Conservation (phyloP, 2,888 invertebrate genomes). For the Folsomia manolachei region DNA sequence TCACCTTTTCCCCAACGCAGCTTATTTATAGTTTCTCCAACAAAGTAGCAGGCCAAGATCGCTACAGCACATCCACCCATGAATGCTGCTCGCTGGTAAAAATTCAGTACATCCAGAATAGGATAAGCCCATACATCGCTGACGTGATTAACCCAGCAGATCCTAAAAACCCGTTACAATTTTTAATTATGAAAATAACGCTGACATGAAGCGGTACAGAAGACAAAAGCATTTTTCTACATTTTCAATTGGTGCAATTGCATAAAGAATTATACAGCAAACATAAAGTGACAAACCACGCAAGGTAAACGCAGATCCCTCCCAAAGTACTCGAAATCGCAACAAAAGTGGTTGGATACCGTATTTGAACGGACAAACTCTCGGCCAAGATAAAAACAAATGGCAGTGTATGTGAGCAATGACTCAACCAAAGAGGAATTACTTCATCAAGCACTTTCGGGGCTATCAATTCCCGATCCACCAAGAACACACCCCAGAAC, state of each 20-base stretch:
- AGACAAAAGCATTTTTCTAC: constrained; percentile 7
- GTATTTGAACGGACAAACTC: constrained; percentile 31
- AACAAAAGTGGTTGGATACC: constrained; percentile 32
- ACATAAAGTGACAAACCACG: constrained; percentile 35
- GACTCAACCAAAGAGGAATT: constrained; percentile 89
- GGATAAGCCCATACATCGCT: constrained; percentile 91
- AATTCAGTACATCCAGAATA: constrained; percentile 72
- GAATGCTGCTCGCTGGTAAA: constrained; percentile 71
- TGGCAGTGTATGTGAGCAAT: constrained; percentile 74
- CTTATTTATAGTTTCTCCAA: constrained; percentile 71
- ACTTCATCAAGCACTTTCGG: constrained; percentile 77
- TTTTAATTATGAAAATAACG: constrained; percentile 28
- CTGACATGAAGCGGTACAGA: background rate
- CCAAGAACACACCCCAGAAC: constrained; percentile 84
- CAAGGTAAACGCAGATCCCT: constrained; percentile 40
- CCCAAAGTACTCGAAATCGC: constrained; percentile 30
- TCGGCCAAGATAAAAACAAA: constrained; percentile 37
- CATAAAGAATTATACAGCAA: too few relatives aligned
- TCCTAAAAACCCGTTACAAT: constrained; percentile 54
- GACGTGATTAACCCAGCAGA: constrained; percentile 70
- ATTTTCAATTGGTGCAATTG: too few relatives aligned
- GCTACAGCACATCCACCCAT: constrained; percentile 58
- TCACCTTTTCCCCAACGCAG: constrained; percentile 66
- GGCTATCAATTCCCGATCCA: constrained; percentile 85
- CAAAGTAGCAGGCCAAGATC: constrained; percentile 66